Base-by-base conservation (phyloP, 2,888 invertebrate genomes). In the Cancer borealis region DNA sequence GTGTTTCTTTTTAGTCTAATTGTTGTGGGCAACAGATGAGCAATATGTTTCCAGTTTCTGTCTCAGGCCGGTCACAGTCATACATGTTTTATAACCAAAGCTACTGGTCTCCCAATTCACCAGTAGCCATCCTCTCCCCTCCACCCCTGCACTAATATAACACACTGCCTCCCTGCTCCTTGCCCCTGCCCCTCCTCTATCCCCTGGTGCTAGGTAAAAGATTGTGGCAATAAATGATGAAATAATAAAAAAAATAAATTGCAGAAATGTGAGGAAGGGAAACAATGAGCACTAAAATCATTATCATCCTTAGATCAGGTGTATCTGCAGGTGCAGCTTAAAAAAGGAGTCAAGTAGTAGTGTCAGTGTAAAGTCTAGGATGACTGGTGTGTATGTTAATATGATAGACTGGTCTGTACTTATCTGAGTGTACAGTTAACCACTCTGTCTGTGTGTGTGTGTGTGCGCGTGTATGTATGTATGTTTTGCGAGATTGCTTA, bases 21-120 rank as follows among this genome's bases (percentile, higher is more conserved):
- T 39, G 84, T 84, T 39, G 84, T 84, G 84, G 84, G 84, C 84
- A 84, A 84, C 30, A 30, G 84, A 39, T n/a, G 39, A 84, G 84
- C 84, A 84, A 84, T 84, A 84, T 84, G 84, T 84, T 84, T 84
- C 30, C 84, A 84, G 84, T 84, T 84, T 84, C 84, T 84, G 84
- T 84, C 84, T 84, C 84, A 84, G 84, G 84, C 84, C 84, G 84
- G 84, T 84, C 84, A 84, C 84, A 84, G 84, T 84, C 39, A 79
- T 84, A 84, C 84, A 84, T 84, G 84, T 84, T 84, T 84, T 84
- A 26, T 39, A 84, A 39, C 84, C 84, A 39, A 30, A 84, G 84
- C 39, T 84, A 17, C 84, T 3, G 84, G 84, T 84, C 39, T 30
- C 39, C 21, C 39, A 30, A 30, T 39, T 84, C 0, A 17, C 84